Evolutionary conservation across 2,888 invertebrate species (phyloP).

Genomic region (Seira musarum): DNA sequence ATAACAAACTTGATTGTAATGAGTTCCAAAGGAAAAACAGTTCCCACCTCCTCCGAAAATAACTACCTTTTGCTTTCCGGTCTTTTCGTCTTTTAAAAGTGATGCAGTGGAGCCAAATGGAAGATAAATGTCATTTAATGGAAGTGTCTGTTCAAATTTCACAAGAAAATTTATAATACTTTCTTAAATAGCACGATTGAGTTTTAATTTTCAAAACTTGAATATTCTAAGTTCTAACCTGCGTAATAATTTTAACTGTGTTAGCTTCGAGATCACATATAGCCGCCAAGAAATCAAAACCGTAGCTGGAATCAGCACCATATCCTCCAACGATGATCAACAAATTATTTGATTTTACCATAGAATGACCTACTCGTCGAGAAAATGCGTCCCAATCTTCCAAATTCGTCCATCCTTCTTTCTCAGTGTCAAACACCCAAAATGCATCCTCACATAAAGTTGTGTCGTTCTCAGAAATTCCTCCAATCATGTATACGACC

Average conservation of each 20-base stretch:
- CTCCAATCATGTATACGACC: constrained; percentile 62
- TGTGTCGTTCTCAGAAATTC: constrained; percentile 61
- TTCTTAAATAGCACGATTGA: too few species aligned
- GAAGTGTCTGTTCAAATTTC: constrained; percentile 48
- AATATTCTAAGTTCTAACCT: too few species aligned
- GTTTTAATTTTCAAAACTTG: too few species aligned
- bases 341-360: constrained; percentile 43
- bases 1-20: constrained; percentile 61
- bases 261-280: constrained; percentile 58
- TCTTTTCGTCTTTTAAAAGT: constrained; percentile 36
- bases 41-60: constrained; percentile 68
- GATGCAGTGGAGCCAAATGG: constrained; percentile 66
- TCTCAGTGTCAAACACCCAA: constrained; percentile 51
- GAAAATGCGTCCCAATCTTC: constrained; percentile 45
- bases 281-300: constrained; percentile 62
- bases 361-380: constrained; percentile 61
- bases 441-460: constrained; percentile 62
- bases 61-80: constrained; percentile 41
- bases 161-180: too few species aligned
- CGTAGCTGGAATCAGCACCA: constrained; percentile 61
- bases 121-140: constrained; percentile 57
- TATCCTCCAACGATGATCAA: constrained; percentile 67
- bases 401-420: constrained; percentile 57
- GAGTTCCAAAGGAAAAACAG: constrained; percentile 68
- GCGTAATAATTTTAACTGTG: constrained; percentile 40